Percentiles rank a stretch among this genome's conserved stretches.
Conservation (phyloP, 2,888 invertebrate genomes). For the Ornithoptera priamus region DNA sequence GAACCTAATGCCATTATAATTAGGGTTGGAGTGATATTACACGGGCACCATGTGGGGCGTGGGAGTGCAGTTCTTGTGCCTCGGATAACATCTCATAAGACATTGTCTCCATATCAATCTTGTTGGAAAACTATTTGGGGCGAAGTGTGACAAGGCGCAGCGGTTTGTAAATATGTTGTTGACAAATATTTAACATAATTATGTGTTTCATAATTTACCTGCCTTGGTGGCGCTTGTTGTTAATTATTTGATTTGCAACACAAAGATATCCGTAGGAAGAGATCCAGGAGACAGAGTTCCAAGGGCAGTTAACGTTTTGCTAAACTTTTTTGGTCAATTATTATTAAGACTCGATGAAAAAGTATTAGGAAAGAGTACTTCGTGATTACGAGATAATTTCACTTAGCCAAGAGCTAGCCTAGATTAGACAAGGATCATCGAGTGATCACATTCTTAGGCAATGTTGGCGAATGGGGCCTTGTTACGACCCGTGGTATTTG, state of each 20-base stretch:
- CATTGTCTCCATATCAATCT: constrained; percentile 19
- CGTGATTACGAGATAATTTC: background rate
- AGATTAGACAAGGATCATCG: constrained; percentile 7
- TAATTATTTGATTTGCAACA: no score
- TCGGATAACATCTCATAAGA: constrained; percentile 31
- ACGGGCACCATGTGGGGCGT: constrained; percentile 17
- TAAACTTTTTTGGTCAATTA: no score
- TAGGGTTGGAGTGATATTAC: constrained; percentile 3
- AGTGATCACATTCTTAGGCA: constrained; percentile 8
- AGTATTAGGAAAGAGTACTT: no score
- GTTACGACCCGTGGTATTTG: constrained; percentile 3
- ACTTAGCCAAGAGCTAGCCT: background rate
- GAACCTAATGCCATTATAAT: background rate
- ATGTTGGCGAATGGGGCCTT: constrained; percentile 8
- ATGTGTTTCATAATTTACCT: background rate
- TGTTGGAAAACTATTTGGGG: constrained; percentile 27
- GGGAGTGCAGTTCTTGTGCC: constrained; percentile 27
- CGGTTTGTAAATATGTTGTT: constrained; percentile 21
- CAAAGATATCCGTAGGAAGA: no score
- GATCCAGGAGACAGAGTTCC: no score
- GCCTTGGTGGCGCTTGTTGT: no score
- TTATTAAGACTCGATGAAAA: no score
- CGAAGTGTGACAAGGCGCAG: constrained; percentile 21
- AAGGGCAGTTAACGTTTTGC: no score
- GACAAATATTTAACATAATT: background rate